Conservation (phyloP, 2,888 invertebrate genomes). For the Carterocephalus palaemon region DNA sequence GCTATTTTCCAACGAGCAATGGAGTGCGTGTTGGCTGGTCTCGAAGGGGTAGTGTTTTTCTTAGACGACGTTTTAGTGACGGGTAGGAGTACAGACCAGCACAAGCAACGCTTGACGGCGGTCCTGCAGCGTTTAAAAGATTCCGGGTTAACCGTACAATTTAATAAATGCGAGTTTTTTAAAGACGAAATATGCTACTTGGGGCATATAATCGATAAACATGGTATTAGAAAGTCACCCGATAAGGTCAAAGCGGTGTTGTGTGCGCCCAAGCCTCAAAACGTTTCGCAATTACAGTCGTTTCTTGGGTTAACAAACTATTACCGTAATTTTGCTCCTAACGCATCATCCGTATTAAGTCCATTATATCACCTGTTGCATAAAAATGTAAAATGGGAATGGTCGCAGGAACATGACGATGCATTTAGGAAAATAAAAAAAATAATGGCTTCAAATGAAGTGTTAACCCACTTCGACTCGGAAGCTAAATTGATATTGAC, state of each 20-base stretch:
- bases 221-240: constrained; percentile 27
- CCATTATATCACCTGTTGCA: constrained; percentile 31
- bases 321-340: constrained; percentile 36
- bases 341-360: constrained; percentile 29
- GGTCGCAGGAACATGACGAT: constrained; percentile 14
- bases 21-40: constrained; percentile 31
- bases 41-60: constrained; percentile 29
- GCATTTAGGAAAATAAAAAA: constrained; percentile 26
- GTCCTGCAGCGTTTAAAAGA: constrained; percentile 22
- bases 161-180: constrained; percentile 28
- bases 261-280: constrained; percentile 29
- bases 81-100: constrained; percentile 18
- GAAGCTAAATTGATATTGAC: constrained; percentile 22
- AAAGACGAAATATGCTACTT: constrained; percentile 30
- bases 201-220: constrained; percentile 30
- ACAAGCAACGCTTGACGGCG: constrained; percentile 19
- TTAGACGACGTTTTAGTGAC: constrained; percentile 29
- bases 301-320: constrained; percentile 37
- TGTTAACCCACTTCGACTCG: constrained; percentile 21
- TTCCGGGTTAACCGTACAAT: constrained; percentile 22
- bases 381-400: constrained; percentile 25
- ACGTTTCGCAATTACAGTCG: constrained; percentile 29
- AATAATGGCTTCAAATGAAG: constrained; percentile 11
- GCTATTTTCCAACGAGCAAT: constrained; percentile 33
- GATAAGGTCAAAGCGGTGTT: constrained; percentile 35